Evolutionary conservation across 2,797 vertebrate genomes (phyloP).

Genomic region (Tragopan temminckii): DNA sequence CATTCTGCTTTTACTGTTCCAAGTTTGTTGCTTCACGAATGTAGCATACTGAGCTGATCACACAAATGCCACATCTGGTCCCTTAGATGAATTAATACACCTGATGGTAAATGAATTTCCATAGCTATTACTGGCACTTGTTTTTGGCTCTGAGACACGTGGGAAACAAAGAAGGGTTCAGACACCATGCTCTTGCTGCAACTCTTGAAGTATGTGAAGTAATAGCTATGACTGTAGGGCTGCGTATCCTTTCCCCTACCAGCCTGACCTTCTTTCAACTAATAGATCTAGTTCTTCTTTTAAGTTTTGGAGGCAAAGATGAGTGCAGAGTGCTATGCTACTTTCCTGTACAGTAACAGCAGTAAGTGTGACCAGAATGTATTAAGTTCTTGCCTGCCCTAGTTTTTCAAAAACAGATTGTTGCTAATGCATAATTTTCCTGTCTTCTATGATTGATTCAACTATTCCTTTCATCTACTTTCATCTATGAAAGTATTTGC

Average conservation of each 20-base stretch:
- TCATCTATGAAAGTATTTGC: constrained; percentile 37
- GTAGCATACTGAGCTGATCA: background rate
- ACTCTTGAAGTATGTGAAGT: background rate
- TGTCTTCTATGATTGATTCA: background rate
- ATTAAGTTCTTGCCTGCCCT: constrained; percentile 7
- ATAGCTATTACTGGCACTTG: background rate
- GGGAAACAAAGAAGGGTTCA: too few relatives aligned
- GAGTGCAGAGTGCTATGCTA: background rate
- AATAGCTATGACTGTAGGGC: background rate
- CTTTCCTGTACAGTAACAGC: background rate
- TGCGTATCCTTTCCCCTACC: background rate
- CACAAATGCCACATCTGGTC: background rate
- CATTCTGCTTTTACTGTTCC: background rate
- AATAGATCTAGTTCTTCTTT: background rate
- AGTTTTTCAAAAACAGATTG: constrained; percentile 22
- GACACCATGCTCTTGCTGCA: background rate
- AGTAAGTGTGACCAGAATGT: background rate
- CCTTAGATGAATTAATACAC: background rate
- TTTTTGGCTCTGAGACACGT: too few relatives aligned
- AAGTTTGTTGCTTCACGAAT: background rate
- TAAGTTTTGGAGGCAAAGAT: background rate
- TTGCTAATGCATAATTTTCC: background rate
- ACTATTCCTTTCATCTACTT: constrained; percentile 61
- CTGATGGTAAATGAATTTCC: background rate
- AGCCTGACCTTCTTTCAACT: background rate